Conservation (phyloP, 2,888 invertebrate species). For the Acanthosepion pharaonis region DNA sequence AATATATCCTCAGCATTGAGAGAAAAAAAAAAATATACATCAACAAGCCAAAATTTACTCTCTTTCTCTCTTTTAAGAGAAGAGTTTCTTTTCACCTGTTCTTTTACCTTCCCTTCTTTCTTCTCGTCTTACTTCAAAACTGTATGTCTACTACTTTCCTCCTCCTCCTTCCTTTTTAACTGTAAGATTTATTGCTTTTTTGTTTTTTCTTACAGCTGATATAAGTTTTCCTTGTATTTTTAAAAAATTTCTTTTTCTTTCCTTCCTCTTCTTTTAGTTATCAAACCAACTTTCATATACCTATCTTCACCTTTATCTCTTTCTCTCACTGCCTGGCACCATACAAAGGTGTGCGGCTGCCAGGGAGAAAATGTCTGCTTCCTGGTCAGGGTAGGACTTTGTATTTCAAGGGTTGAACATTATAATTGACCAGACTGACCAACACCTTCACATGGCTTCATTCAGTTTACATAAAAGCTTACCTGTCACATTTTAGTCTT, state of each 20-base stretch:
- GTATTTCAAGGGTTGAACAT: background rate
- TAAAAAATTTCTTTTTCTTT: background rate
- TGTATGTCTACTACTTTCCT: background rate
- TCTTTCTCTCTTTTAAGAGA: background rate
- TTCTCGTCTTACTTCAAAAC: background rate
- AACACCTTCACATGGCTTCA: background rate
- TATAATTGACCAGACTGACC: background rate
- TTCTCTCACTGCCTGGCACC: background rate
- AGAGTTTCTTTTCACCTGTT: background rate
- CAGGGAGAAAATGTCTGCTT: slow-evolving; percentile 1
- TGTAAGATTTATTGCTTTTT: background rate
- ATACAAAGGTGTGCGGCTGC: slow-evolving; percentile 12
- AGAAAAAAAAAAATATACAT: background rate
- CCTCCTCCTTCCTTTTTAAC: background rate
- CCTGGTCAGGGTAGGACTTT: background rate
- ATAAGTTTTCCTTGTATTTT: background rate
- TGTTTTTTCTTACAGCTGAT: background rate
- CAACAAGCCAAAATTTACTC: slow-evolving; percentile 7
- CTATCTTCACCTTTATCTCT: background rate
- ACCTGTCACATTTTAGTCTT: background rate
- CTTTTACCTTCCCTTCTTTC: background rate
- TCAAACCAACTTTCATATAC: background rate
- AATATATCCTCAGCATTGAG: background rate
- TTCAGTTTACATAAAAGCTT: background rate
- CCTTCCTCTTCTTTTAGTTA: background rate